phyloP scores from a whole-genome alignment of 1,140 invertebrate genomes.

The Drosophila pectinifera region DNA sequence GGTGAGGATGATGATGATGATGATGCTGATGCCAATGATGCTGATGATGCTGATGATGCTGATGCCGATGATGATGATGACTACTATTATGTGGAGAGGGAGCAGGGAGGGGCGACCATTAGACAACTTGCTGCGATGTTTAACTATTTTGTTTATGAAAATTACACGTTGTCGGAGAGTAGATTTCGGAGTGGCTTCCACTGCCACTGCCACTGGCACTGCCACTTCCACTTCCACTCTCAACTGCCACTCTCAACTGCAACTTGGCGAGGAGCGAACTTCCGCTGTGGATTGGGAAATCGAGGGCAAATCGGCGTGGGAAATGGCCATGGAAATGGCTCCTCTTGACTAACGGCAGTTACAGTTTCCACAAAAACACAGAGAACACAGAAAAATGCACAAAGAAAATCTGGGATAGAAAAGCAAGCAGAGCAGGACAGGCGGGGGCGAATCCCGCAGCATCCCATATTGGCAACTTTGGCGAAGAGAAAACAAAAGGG shows the following conservation, averaged over 20 bases:
- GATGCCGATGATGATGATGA: constrained; percentile 1
- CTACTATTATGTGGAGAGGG: neutral
- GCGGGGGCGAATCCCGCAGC: too few species aligned
- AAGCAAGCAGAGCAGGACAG: too few species aligned
- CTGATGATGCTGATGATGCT: neutral
- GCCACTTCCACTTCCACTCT: constrained; percentile 36
- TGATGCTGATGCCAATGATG: constrained; percentile 4
- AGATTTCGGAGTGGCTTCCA: constrained; percentile 14
- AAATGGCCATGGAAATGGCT: constrained; percentile 42
- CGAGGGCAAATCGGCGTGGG: neutral
- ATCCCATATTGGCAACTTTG: constrained; percentile 61
- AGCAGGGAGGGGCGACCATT: constrained; percentile 34
- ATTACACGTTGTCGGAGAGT: constrained; percentile 44
- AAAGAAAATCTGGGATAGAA: constrained; percentile 17
- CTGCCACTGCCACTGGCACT: constrained; percentile 25
- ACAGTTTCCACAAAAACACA: constrained; percentile 48
- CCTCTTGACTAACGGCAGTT: constrained; percentile 69
- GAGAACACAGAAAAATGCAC: constrained; percentile 3
- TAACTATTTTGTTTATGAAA: constrained; percentile 76
- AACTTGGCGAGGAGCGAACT: constrained; percentile 20
- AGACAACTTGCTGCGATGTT: constrained; percentile 54
- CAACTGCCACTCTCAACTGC: constrained; percentile 7
- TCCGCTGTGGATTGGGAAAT: constrained; percentile 28
- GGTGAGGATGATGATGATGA: too few species aligned
- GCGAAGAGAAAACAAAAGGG: neutral